Percentiles rank a stretch among this genome's conserved stretches.
These are phyloP conservation scores for Sibirionetta formosa DNA, from an alignment of 2,797 vertebrate species.

Conservation along the genomic window DNA sequence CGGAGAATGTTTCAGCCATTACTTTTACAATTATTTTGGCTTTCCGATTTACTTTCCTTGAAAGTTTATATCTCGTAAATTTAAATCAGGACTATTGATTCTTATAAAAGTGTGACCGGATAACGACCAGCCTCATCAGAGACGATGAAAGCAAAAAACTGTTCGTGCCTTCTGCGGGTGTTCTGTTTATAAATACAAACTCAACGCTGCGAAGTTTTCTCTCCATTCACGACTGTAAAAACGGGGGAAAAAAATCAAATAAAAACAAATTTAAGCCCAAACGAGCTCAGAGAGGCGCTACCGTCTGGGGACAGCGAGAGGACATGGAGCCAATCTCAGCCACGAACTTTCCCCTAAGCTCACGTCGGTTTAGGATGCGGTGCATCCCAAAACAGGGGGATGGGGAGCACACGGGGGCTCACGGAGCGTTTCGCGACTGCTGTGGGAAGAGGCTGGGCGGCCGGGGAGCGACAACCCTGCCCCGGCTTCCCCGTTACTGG, in stretches of 20 bases:
- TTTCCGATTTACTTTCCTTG: neutral
- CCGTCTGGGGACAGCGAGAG: neutral
- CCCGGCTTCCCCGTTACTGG: neutral
- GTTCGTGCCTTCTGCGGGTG: neutral
- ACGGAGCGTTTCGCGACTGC: neutral
- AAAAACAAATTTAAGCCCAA: neutral
- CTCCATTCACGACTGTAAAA: neutral
- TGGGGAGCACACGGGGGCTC: neutral
- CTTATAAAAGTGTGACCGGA: neutral
- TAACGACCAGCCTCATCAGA: neutral
- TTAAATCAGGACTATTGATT: neutral
- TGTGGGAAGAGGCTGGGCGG: neutral
- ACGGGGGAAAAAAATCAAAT: neutral
- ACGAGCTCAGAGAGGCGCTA: neutral
- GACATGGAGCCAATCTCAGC: neutral
- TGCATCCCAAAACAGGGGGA: neutral
- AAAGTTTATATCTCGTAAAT: neutral
- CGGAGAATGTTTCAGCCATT: neutral
- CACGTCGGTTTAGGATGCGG: neutral
- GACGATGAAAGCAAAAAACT: fast-evolving
- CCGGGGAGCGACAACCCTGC: neutral
- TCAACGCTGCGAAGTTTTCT: neutral
- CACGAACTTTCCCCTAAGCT: neutral
- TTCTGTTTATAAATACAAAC: neutral
- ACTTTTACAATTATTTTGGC: neutral